Evolutionary conservation across 2,113 vertebrate species (phyloP).

Genomic region (Psettodes erumei): DNA sequence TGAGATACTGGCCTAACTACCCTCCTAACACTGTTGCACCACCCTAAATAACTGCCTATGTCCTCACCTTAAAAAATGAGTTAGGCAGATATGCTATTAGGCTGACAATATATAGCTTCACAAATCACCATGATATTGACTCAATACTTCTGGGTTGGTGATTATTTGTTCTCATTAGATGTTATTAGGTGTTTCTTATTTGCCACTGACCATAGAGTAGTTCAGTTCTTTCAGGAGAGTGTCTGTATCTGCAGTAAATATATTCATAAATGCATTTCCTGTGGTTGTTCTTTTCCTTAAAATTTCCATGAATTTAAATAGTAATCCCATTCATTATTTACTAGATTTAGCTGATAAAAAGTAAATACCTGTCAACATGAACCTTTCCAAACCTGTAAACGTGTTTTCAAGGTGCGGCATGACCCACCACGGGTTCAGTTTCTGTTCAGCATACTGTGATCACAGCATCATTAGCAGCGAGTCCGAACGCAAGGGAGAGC

Average conservation of each 20-base stretch:
- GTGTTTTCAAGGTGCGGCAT: background rate
- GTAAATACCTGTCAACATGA: background rate
- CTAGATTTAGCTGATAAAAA: background rate
- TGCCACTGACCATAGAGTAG: too few species aligned
- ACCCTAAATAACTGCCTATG: too few species aligned
- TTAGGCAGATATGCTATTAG: too few species aligned
- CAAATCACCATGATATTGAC: background rate
- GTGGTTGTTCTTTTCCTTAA: too few species aligned
- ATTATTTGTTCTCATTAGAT: background rate
- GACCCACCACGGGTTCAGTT: background rate
- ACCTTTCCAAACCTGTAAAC: background rate
- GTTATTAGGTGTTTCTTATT: background rate
- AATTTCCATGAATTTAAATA: too few species aligned
- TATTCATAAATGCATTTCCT: too few species aligned
- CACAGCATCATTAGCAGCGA: slow-evolving; percentile 3
- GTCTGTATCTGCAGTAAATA: too few species aligned
- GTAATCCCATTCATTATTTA: too few species aligned
- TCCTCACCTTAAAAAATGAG: too few species aligned
- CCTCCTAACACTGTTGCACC: too few species aligned
- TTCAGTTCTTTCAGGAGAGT: too few species aligned
- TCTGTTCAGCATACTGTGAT: slow-evolving; percentile 18
- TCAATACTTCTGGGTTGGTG: background rate
- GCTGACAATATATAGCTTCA: background rate
- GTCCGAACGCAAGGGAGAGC: slow-evolving; percentile 1
- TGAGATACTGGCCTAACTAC: too few species aligned